Percentiles rank a stretch among this genome's conserved stretches.
phyloP scores from a whole-genome alignment of 2,113 vertebrate genomes.

The Chaetodon auriga region DNA sequence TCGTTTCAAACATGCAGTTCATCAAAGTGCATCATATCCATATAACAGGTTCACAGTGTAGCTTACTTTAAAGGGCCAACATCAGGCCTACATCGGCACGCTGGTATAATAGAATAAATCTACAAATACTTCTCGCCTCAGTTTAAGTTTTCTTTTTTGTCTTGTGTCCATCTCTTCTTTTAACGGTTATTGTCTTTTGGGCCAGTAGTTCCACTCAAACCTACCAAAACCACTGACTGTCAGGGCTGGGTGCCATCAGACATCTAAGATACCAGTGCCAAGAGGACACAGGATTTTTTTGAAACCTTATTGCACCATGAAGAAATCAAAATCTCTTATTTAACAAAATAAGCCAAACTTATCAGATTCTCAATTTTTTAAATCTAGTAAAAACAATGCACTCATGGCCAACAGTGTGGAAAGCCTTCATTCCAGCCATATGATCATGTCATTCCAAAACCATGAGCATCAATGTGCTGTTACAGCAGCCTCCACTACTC shows the following conservation, averaged over 20 bases:
- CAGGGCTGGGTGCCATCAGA: background rate
- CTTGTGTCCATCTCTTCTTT: background rate
- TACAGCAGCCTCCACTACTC: background rate
- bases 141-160: background rate
- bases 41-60: background rate
- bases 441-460: background rate
- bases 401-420: background rate
- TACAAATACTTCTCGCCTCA: background rate
- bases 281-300: background rate
- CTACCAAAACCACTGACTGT: background rate
- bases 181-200: background rate
- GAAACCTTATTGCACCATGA: background rate
- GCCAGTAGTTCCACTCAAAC: background rate
- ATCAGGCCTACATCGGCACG: background rate
- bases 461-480: background rate
- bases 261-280: background rate
- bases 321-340: slow-evolving; percentile 1
- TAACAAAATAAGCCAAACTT: slow-evolving; percentile 21
- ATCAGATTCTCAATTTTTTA: background rate
- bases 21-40: background rate
- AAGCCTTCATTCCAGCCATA: background rate
- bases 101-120: background rate
- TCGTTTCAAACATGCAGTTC: slow-evolving; percentile 10
- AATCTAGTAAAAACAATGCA: background rate
- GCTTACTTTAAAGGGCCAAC: background rate